Evolutionary conservation across 2,888 invertebrate genomes (phyloP), one percentile per base, ranked within the genome.

Genomic region (Drosophila pseudotalamancana): DNA sequence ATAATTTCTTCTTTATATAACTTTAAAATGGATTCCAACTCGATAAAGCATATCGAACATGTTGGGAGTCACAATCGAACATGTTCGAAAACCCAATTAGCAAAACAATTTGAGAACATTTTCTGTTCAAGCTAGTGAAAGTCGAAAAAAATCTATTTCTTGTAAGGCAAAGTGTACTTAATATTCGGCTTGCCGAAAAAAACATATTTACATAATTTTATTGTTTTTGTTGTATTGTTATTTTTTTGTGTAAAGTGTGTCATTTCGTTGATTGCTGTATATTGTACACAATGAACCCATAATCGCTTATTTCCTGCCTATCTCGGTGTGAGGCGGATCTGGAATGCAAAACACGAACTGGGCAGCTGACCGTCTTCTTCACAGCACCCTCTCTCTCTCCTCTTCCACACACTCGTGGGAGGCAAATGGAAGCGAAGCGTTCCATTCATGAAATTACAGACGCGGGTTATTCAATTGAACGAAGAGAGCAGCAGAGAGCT

Each of bases 251-350:
- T 29, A 56, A 45, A 50, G 42, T 54, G 50, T 40, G 31, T 56
- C 43, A 25, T 56, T 60, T 49, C 6, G 40, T 23, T 70, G 50
- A 64, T 65, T 77, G 53, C 50, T 55, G 55, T 66, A 42, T 46
- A 61, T 57, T 72, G 53, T 61, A 37, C 45, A 69, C 45, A 78
- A 78, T 78, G 35, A 57, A 57, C 42, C 40, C 50, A 66, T 72
- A 82, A 78, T 82, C 82, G 57, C 59, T 42, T 49, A 78, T 72
- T 78, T 78, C 77, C 77, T 75, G 82, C 39, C 23, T 34, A 48
- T 53, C 46, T 16, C 42, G 59, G 51, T 80, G 45, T 48, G 49
- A 55, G 55, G n/a, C 56, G 57, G 50, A 55, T 67, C 63, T 69
- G 34, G 55, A 56, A 77, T 63, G 77, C 70, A 70, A 75, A 77